Evolutionary conservation across 2,113 vertebrate genomes (phyloP).

Genomic region (Noturus placidus): DNA sequence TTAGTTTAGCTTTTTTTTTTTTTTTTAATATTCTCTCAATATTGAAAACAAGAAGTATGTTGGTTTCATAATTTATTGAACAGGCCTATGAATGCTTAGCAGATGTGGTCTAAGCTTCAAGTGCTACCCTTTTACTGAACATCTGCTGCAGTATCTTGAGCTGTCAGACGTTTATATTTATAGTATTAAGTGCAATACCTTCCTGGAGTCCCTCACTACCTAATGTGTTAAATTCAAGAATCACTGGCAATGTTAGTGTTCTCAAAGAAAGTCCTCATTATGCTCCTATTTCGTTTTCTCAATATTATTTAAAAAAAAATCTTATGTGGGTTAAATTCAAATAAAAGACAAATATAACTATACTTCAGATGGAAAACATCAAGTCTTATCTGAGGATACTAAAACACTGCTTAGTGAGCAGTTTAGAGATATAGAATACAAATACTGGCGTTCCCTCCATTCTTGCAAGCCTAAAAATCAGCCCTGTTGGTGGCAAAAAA

Average conservation of each 20-base stretch:
- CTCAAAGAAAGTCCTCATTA: not conserved
- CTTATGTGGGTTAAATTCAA: not conserved
- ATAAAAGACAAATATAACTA: not conserved
- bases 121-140: conserved; percentile 37
- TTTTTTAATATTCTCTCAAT: not conserved
- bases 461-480: not conserved
- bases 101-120: not conserved
- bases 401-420: not conserved
- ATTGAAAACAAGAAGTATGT: not conserved
- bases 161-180: conserved; percentile 47
- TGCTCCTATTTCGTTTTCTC: not conserved
- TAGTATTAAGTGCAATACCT: conserved; percentile 38
- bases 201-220: not conserved
- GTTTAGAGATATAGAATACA: not conserved
- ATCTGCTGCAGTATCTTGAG: conserved; percentile 43
- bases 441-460: not conserved
- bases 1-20: no score
- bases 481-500: not conserved
- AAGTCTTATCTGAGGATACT: not conserved
- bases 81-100: not conserved
- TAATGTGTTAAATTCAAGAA: conserved; percentile 6
- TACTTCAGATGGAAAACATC: not conserved
- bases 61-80: not conserved
- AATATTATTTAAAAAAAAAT: not conserved
- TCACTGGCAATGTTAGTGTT: conserved; percentile 15